phyloP scores from a whole-genome alignment of 2,113 vertebrate species.

The Elanus axillaris region DNA sequence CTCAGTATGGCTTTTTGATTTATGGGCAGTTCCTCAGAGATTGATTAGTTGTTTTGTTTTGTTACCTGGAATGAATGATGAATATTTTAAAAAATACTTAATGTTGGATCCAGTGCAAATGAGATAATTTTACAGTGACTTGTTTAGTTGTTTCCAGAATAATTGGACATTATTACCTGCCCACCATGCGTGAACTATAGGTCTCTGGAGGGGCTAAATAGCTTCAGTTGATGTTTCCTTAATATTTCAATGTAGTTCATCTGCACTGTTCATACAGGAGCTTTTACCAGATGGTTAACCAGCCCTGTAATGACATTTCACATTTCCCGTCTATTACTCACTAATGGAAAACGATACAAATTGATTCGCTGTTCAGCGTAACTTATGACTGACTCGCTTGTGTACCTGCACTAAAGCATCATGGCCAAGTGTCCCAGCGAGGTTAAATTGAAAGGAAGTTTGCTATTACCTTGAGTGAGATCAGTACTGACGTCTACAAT shows the following conservation, averaged over 20 bases:
- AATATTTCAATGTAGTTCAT: conserved; percentile 60
- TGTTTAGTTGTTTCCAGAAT: conserved; percentile 62
- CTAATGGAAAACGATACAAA: conserved; percentile 12
- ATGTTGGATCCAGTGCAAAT: conserved; percentile 33
- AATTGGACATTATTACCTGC: conserved; percentile 73
- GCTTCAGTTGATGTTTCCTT: conserved; percentile 58
- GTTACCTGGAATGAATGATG: conserved; percentile 69
- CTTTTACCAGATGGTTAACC: conserved; percentile 67
- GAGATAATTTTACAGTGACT: conserved; percentile 69
- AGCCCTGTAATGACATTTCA: conserved; percentile 49
- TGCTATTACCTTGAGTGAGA: neutral
- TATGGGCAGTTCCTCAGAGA: conserved; percentile 69
- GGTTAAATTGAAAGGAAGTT: neutral
- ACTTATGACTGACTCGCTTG: neutral
- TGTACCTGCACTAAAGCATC: conserved; percentile 8
- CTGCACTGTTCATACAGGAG: conserved; percentile 30
- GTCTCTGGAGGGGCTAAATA: conserved; percentile 62
- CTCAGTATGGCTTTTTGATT: conserved; percentile 70
- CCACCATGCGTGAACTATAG: conserved; percentile 67
- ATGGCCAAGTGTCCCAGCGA: neutral
- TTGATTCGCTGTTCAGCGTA: neutral
- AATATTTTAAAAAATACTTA: conserved; percentile 64
- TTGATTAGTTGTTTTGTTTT: conserved; percentile 69
- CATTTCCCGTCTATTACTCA: conserved; percentile 58
- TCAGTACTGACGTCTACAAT: neutral